Base-by-base conservation (phyloP, 64 coral and sea anemone species). In the Catalaphyllia jardinei region DNA sequence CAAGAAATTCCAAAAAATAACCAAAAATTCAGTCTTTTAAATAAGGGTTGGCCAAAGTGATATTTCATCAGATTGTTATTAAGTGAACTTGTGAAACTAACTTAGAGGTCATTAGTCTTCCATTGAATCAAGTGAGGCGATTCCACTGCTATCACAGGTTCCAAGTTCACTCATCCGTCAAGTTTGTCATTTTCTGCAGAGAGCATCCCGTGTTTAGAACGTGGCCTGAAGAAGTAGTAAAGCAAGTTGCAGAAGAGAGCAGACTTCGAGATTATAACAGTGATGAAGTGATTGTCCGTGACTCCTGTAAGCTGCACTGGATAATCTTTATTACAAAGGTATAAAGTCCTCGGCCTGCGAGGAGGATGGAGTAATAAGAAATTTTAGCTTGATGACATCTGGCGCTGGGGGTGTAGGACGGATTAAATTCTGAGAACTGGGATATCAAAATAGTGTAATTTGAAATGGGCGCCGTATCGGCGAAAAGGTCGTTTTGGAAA, bases 251-350 rank as follows among this genome's bases (percentile, higher is more conserved):
- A 9, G 91, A 91, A 50, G 92, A 92, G 74, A 96, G 95, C 61
- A 89, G 89, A 64, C 46, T 96, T 3, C 91, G 91, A 50, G 95
- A 93, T 59, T 96, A 96, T 39, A 73, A 86, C 85, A 96, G 91
- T 16, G 95, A 93, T 8, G 95, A 96, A 62, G 95, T 96, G 24
- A 90, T 96, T 29, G 83, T 96, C 10, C 81, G 83, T 17, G 91
- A 96, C 73, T 96, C 94, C 38, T 88, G 82, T 17, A 76, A 74
- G 62, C 81, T 89, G 0, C 57, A 74, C 16, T 93, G 94, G 88
- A 78, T 96, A 10, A 75, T 93, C 3, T 90, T 96, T 30, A 73
- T 96, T 39, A 75, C 59, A n/a, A 96, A 96, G 94, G 94, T 96
- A n/a, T n/a, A 96, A 90, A 24, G 11, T 29, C 25, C 14, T 14